Conservation (phyloP, 2,113 vertebrate species). For the Terrapene triunguis region DNA sequence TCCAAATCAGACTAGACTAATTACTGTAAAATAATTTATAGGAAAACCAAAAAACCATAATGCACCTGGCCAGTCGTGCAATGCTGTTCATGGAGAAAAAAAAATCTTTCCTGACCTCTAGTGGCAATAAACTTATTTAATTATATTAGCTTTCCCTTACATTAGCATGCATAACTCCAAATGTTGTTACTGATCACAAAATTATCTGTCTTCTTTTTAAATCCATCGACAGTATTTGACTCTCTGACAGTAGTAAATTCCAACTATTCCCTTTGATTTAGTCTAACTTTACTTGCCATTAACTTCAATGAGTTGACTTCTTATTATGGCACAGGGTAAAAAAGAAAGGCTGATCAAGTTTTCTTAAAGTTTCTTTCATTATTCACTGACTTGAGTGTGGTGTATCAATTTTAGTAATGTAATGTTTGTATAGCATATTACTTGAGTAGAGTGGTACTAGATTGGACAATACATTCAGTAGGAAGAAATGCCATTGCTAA, state of each 20-base stretch:
- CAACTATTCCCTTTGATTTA: background rate
- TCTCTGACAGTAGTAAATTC: constrained; percentile 11
- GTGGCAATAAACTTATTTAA: constrained; percentile 21
- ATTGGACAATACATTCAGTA: background rate
- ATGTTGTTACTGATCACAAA: background rate
- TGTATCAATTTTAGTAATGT: background rate
- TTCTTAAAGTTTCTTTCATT: background rate
- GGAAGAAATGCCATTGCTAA: background rate
- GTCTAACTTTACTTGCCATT: background rate
- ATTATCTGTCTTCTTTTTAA: constrained; percentile 9
- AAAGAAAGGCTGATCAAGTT: constrained; percentile 23
- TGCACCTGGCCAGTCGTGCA: background rate
- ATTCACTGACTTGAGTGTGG: background rate
- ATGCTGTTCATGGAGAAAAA: background rate
- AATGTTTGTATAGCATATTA: constrained; percentile 16
- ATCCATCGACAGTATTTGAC: background rate
- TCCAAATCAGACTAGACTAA: background rate
- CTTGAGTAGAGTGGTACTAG: background rate
- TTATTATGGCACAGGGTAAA: background rate
- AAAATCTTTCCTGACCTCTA: constrained; percentile 40
- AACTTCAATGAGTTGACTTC: background rate
- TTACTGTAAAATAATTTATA: background rate
- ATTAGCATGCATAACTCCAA: background rate
- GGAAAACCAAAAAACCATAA: background rate
- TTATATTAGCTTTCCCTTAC: background rate